Percentiles rank a stretch among this genome's conserved stretches.
Conservation (phyloP, 92 coral and sea anemone genomes). For the Diadumene lineata region DNA sequence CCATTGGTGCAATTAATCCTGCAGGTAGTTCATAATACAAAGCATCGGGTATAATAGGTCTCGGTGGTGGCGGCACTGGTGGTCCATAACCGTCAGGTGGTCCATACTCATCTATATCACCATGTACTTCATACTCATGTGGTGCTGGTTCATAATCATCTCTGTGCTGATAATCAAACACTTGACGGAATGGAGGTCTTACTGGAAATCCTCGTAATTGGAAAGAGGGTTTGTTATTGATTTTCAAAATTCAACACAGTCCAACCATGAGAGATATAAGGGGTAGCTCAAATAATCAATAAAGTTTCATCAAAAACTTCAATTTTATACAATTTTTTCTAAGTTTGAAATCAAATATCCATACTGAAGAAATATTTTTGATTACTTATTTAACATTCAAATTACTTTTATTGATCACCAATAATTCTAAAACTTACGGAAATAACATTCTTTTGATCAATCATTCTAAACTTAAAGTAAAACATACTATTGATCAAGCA, state of each 20-base stretch:
- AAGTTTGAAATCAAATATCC: too few species aligned
- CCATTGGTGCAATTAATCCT: constrained; percentile 96
- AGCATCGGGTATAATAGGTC: constrained; percentile 86
- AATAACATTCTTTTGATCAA: background rate
- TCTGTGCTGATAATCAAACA: constrained; percentile 83
- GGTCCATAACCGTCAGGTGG: constrained; percentile 52
- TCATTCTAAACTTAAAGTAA: background rate
- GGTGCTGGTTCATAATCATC: constrained; percentile 74
- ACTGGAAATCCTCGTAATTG: constrained; percentile 23
- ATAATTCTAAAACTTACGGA: too few species aligned
- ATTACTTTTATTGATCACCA: too few species aligned
- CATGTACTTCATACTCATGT: constrained; percentile 55
- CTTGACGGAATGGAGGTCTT: constrained; percentile 84
- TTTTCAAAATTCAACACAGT: too few species aligned
- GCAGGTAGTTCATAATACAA: constrained; percentile 98
- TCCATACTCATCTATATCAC: constrained; percentile 42
- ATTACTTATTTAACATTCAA: too few species aligned
- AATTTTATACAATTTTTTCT: too few species aligned
- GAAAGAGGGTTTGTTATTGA: background rate
- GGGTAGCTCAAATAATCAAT: too few species aligned
- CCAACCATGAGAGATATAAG: too few species aligned
- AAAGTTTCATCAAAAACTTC: too few species aligned
- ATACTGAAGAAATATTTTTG: too few species aligned
- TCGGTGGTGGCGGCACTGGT: constrained; percentile 72
- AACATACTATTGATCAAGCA: background rate